These are phyloP conservation scores for Cheilosia vernalis DNA, from an alignment of 2,888 invertebrate species.

Conservation along the genomic window DNA sequence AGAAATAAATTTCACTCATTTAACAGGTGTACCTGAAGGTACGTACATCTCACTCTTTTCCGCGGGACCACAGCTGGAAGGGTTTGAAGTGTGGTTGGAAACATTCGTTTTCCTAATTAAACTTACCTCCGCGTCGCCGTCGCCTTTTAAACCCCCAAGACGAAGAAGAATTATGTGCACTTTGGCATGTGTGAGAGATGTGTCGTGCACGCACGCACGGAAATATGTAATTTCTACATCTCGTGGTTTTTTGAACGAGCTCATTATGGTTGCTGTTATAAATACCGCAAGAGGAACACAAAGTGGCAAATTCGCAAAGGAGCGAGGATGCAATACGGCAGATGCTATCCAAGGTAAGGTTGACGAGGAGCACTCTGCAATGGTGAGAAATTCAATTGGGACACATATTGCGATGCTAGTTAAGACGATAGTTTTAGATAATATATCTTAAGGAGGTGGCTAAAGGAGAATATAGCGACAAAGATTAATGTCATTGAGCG, in stretches of 20 bases:
- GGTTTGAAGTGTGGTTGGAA: constrained; percentile 26
- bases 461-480: background rate
- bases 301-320: constrained; percentile 32
- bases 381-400: constrained; percentile 37
- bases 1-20: constrained; percentile 54
- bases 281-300: constrained; percentile 49
- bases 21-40: constrained; percentile 35
- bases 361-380: background rate
- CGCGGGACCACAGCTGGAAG: background rate
- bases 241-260: constrained; percentile 48
- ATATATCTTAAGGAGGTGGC: background rate
- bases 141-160: constrained; percentile 2
- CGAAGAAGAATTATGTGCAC: constrained; percentile 39
- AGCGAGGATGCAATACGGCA: constrained; percentile 30
- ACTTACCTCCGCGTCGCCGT: constrained; percentile 36
- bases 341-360: constrained; percentile 7
- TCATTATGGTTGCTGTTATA: constrained; percentile 48
- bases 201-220: constrained; percentile 50
- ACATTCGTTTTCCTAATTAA: constrained; percentile 64
- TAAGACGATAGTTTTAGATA: background rate
- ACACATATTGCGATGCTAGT: background rate
- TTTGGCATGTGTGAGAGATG: constrained; percentile 54
- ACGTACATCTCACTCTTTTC: constrained; percentile 12
- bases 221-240: constrained; percentile 55
- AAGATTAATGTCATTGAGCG: constrained; percentile 2